Evolutionary conservation across 35 echinoderm and acorn worm genomes (phyloP), one percentile per base, ranked within the genome.

Genomic region (Ptychodera flava): DNA sequence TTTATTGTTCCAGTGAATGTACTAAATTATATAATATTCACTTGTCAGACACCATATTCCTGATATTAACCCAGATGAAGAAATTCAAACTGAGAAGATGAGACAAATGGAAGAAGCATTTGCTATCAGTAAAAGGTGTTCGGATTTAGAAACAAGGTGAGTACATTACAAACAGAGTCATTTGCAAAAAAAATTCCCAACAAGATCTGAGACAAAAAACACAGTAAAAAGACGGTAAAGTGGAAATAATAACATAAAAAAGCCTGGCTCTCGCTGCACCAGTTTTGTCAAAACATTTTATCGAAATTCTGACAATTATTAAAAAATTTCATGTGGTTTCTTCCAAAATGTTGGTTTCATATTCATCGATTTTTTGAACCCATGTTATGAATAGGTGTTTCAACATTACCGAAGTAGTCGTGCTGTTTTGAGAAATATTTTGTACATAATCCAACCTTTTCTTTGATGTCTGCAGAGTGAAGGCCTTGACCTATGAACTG

Each of bases 401-500:
- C 37, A 33, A 75, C 34, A 82, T 64, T 64, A 12, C 22, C 22
- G 45, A 64, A 64, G 22, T 64, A 64, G 6, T 64, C 22, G 45
- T 64, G 45, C 45, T 64, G 22, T 64, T 64, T 64, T 22, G 22
- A 22, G 22, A 12, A 64, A 64, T 64, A 64, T 64, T 6, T 64
- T 64, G 22, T 64, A 12, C 45, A 12, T 64, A 64, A 6, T 12
- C 22, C 45, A 64, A 6, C 45, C 22, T 64, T 64, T 64, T 78
- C 16, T 85, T 81, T 0, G 87, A 31, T 84, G 31, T 81, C 31
- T 86, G 15, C 78, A 99, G 92, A 79, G 78, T 94, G 32, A 87
- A 87, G 33, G 89, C 85, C 0, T 64, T 99, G n/a, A 85, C 78
- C 16, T 31, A 86, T n/a, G 92, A 99, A 77, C 85, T 99, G 16